A percentile compares a stretch with the other conserved stretches of the same genome.
phyloP scores from a whole-genome alignment of 1,140 invertebrate genomes.

The Ooceraea biroi region DNA sequence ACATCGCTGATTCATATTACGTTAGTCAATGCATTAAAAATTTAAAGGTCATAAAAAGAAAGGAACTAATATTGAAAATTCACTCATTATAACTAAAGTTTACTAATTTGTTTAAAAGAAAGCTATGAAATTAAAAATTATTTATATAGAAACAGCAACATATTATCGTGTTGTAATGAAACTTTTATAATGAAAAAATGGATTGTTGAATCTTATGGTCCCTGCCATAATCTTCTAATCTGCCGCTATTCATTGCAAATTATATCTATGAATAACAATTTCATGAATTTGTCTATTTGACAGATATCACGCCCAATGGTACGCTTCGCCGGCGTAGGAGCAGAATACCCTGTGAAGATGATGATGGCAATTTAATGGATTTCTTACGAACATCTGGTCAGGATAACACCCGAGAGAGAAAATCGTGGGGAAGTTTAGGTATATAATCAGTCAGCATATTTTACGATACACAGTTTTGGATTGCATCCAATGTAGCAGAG shows the following conservation, averaged over 20 bases:
- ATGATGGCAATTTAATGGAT: conserved; percentile 94
- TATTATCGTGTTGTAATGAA: not conserved
- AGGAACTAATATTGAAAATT: too few relatives aligned
- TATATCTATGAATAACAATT: not conserved
- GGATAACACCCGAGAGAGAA: conserved; percentile 91
- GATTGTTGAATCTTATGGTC: too few relatives aligned
- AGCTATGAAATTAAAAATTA: not conserved
- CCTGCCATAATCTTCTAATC: not conserved
- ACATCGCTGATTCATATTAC: too few relatives aligned
- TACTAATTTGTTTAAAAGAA: not conserved
- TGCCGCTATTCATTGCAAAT: not conserved
- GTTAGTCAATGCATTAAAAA: too few relatives aligned
- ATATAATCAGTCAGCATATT: conserved; percentile 51
- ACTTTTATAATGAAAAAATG: not conserved
- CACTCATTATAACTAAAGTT: not conserved
- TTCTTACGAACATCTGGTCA: conserved; percentile 93
- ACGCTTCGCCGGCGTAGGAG: conserved; percentile 93
- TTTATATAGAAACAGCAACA: not conserved
- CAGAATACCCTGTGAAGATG: conserved; percentile 93
- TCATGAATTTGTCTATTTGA: not conserved
- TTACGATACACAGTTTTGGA: not conserved
- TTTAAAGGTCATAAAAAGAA: too few relatives aligned
- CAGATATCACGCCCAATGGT: conserved; percentile 95
- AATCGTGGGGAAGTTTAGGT: conserved; percentile 94
- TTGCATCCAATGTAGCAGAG: not conserved